Evolutionary conservation across 1,140 invertebrate species (phyloP).

Genomic region (Drusus annulatus): DNA sequence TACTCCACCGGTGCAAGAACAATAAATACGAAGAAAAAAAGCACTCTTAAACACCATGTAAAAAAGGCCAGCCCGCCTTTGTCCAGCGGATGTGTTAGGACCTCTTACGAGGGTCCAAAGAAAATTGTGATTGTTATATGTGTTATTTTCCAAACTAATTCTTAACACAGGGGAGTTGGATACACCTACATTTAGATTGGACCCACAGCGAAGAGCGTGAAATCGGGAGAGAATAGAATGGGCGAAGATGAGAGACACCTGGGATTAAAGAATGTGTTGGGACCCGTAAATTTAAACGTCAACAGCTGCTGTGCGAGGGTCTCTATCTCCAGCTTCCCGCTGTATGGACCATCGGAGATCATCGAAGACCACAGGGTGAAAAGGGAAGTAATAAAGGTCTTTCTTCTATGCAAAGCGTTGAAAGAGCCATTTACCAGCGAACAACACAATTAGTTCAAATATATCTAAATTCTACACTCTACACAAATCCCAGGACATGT

Average conservation of each 20-base stretch:
- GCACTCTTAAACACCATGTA: conserved; percentile 28
- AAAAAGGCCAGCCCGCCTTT: conserved; percentile 24
- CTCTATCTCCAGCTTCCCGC: background rate
- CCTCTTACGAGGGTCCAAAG: conserved; percentile 24
- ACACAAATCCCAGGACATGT: too few species aligned
- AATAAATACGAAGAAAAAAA: conserved; percentile 38
- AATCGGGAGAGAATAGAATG: conserved; percentile 54
- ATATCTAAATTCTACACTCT: background rate
- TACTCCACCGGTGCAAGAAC: conserved; percentile 31
- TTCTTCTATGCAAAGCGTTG: conserved; percentile 4
- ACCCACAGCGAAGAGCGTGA: conserved; percentile 58
- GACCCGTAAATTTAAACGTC: conserved; percentile 57
- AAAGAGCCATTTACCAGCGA: background rate
- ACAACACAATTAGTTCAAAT: background rate
- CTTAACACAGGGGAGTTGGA: conserved; percentile 36
- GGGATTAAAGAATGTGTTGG: conserved; percentile 47
- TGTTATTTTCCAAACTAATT: conserved; percentile 49
- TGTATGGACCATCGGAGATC: background rate
- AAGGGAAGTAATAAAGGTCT: conserved; percentile 19
- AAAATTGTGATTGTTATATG: conserved; percentile 38
- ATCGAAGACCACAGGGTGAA: conserved; percentile 7
- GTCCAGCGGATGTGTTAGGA: conserved; percentile 32
- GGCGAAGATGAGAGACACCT: conserved; percentile 47
- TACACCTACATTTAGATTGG: conserved; percentile 32
- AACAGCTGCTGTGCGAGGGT: conserved; percentile 51